Evolutionary conservation across 2,113 vertebrate genomes (phyloP).

Genomic region (Vimba vimba): DNA sequence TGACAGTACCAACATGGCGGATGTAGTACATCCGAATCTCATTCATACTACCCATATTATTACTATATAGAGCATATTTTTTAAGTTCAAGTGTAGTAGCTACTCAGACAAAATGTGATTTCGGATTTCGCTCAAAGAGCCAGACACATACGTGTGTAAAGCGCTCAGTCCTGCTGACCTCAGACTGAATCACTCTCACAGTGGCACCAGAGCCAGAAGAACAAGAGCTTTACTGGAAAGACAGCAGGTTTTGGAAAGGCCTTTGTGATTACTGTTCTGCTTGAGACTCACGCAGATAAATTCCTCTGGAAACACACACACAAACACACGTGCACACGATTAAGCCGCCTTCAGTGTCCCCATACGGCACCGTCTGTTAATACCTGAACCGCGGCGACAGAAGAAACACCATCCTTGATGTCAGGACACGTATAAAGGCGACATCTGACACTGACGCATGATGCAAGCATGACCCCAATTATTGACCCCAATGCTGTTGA

Average conservation of each 20-base stretch:
- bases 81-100: too few relatives aligned
- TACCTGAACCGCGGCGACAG: neutral
- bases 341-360: slow-evolving; percentile 3
- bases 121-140: neutral
- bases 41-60: too few relatives aligned
- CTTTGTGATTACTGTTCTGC: neutral
- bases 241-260: slow-evolving; percentile 1
- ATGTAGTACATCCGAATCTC: too few relatives aligned
- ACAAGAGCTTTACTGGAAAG: neutral
- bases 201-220: neutral
- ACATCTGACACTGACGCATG: neutral
- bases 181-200: neutral
- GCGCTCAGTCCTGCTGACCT: neutral
- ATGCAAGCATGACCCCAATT: neutral
- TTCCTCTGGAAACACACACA: neutral
- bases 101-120: too few relatives aligned
- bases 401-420: neutral
- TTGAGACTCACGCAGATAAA: neutral
- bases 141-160: neutral
- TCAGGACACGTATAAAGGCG: neutral
- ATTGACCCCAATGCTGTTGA: neutral
- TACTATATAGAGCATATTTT: too few relatives aligned
- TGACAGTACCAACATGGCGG: too few relatives aligned
- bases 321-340: neutral
- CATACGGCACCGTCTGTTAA: neutral